Base-by-base conservation (phyloP, 2,113 vertebrate genomes). In the Delphinus delphis region DNA sequence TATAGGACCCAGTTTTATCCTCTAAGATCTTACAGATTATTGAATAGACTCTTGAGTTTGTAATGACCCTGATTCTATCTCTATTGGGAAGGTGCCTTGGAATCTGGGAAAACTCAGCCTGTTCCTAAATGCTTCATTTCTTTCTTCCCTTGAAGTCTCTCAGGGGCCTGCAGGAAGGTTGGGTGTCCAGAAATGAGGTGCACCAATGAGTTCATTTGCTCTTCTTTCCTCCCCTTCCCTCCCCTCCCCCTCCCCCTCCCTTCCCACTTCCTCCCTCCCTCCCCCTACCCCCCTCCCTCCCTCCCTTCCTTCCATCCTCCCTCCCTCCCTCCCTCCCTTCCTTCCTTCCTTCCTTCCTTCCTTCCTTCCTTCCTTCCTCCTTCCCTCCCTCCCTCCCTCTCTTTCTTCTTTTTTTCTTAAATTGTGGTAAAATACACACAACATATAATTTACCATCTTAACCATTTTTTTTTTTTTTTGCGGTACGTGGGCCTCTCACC, bases 311-410 rank as follows among this genome's bases (percentile, higher is more conserved):
- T 2, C 47, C 38, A 36, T n/a, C n/a, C n/a, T 38, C 36, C 11
- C 47, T 12, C 2, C 11, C 47, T 0, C 2, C 47, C 44, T 11
- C 2, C 44, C 9, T 47, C 2, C 44, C 44, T 47, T 1, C 47
- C 47, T 12, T 12, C 10, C 47, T 3, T 12, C 47, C 11, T 3
- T 3, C 47, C 47, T 50, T 2, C 36, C 31, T 18, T 12, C 47
- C 11, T 3, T 3, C 47, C 47, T 50, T 2, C 36, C 31, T 18
- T 1, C 23, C 0, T 5, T 21, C 6, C 4, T 38, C 2, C 26
- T 14, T 70, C 23, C n/a, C 23, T 20, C 15, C 20, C 9, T 26
- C 2, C 53, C 17, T 4, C 3, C 26, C 17, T 41, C 3, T 4
- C 38, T 74, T 50, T 28, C 17, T 20, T 7, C 26, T 15, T 31